These are phyloP conservation scores for mouse (Mus musculus) DNA, from an alignment of 2,113 vertebrate genomes.

Conservation along the genomic window DNA sequence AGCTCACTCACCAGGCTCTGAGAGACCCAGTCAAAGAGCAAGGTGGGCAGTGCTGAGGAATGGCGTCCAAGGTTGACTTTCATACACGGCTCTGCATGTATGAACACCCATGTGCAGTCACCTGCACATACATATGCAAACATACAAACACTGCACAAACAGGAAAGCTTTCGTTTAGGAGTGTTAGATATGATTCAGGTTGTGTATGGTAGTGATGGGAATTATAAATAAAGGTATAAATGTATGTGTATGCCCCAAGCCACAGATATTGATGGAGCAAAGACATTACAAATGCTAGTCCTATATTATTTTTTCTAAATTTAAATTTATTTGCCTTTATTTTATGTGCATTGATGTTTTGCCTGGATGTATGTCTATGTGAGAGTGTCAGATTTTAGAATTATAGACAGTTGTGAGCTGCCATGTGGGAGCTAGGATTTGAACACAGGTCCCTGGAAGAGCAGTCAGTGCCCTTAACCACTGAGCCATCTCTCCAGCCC, in stretches of 20 bases:
- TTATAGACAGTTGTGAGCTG: too few species aligned
- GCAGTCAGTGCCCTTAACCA: too few species aligned
- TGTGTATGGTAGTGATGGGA: neutral
- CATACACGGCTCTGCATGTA: neutral
- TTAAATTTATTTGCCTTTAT: too few species aligned
- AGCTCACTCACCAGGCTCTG: neutral
- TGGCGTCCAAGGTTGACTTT: neutral
- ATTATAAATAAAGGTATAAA: neutral
- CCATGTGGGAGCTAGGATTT: too few species aligned
- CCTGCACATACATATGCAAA: neutral
- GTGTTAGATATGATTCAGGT: conserved; percentile 13
- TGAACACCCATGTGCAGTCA: neutral
- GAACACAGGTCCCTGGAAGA: too few species aligned
- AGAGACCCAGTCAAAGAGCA: neutral
- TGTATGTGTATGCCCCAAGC: neutral
- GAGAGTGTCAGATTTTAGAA: too few species aligned
- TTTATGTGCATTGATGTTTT: too few species aligned
- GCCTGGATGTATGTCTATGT: too few species aligned
- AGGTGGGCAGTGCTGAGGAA: too few species aligned
- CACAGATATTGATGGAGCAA: neutral
- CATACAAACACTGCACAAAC: neutral
- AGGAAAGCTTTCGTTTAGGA: neutral
- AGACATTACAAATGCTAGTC: neutral
- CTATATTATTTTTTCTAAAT: neutral
- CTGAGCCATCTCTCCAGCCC: too few species aligned